Evolutionary conservation across 2,113 vertebrate genomes (phyloP), one percentile per base, ranked within the genome.

Genomic region (Protobothrops mucrosquamatus): DNA sequence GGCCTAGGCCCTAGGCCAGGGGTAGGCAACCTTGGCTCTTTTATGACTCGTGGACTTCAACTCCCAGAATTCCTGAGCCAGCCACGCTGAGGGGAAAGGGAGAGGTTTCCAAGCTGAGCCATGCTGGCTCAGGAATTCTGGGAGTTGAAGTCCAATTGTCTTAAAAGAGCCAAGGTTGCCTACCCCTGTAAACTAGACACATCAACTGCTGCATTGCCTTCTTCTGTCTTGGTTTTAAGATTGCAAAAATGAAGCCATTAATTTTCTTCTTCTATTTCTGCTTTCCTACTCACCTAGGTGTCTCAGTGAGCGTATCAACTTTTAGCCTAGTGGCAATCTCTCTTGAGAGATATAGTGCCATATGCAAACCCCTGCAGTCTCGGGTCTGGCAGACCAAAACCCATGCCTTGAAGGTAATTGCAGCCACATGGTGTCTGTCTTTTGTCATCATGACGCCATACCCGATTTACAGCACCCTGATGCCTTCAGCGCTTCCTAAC

Each of bases 301-400:
- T 99, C 61, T 99, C 99, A 0, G 99, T 99, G 29, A 99, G 98
- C 0, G 98, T 99, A 1, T 99, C 99, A 39, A 99, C 99, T 0
- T 99, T 99, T 96, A 99, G 98, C 97, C 97, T 99, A 95, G 98
- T 99, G 55, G 99, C 99, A 94, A 99, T 99, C 92, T 99, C 99
- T 69, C 96, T 99, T 97, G 99, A 99, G 97, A 98, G 99, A 86
- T 99, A 99, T 87, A 98, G 99, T 10, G 99, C 99, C 86, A 99
- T 99, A 61, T 99, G 99, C 97, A 99, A 99, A 96, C 99, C 99
- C 0, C 95, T 99, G 57, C 98, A 98, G 93, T 99, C 99, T 85
- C 97, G 99, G 18, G 97, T 98, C 51, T 99, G 99, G 99, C 99
- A 99, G 97, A 99, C 99, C 8, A 99, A 99, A 94, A 99, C 99